Evolutionary conservation across 2,888 invertebrate species (phyloP).

Genomic region (Volucella inanis): DNA sequence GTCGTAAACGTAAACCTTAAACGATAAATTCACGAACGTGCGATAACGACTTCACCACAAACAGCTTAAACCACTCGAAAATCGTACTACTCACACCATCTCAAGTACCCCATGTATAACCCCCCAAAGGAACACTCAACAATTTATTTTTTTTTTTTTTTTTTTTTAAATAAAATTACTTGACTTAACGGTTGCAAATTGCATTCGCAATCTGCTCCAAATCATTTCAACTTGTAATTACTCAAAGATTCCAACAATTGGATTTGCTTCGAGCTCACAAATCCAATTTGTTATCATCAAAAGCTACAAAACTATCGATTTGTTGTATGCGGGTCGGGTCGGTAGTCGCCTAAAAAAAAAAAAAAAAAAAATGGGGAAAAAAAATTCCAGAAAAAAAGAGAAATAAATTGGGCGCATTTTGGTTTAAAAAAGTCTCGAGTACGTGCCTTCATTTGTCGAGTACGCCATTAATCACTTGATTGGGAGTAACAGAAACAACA

Average conservation of each 20-base stretch:
- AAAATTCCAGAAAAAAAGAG: not conserved
- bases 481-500: conserved; percentile 7
- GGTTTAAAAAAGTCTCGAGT: conserved; percentile 2
- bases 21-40: not conserved
- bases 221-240: conserved; percentile 30
- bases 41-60: conserved; percentile 10
- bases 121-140: too few species aligned
- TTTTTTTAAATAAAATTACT: not conserved
- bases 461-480: conserved; percentile 46
- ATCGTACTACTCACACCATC: not conserved
- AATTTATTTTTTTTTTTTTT: too few species aligned
- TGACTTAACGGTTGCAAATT: conserved; percentile 7
- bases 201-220: conserved; percentile 22
- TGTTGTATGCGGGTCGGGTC: not conserved
- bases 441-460: conserved; percentile 16
- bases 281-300: conserved; percentile 33
- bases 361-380: not conserved
- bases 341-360: not conserved
- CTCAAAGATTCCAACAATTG: not conserved
- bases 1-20: too few species aligned
- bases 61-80: not conserved
- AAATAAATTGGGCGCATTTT: conserved; percentile 9
- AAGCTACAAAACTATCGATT: conserved; percentile 42
- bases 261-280: not conserved
- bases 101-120: too few species aligned